phyloP scores from a whole-genome alignment of 2,888 invertebrate genomes.

The Sesamia inferens region DNA sequence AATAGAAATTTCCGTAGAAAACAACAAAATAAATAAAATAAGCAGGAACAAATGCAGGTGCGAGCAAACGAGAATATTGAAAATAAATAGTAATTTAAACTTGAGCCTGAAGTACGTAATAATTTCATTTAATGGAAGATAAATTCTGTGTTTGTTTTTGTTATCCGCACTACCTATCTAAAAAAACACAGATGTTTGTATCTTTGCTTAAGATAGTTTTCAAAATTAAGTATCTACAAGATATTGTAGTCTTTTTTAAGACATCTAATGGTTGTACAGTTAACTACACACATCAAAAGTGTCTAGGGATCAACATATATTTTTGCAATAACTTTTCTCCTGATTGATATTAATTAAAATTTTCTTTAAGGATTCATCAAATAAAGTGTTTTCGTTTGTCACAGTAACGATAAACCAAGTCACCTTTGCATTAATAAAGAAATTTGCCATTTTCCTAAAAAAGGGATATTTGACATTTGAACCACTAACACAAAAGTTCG shows the following conservation, averaged over 20 bases:
- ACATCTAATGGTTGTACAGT: not conserved
- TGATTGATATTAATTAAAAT: too few relatives aligned
- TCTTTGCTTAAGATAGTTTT: too few relatives aligned
- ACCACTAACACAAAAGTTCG: too few relatives aligned
- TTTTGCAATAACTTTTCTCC: too few relatives aligned
- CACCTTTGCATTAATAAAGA: too few relatives aligned
- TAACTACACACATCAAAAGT: too few relatives aligned
- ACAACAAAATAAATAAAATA: constrained; percentile 37
- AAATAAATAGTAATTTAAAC: constrained; percentile 47
- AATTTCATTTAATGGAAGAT: constrained; percentile 42
- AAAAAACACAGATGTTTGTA: not conserved
- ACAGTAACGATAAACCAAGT: too few relatives aligned
- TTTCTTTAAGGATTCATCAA: too few relatives aligned
- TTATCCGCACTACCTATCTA: constrained; percentile 8
- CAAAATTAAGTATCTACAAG: not conserved
- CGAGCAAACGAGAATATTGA: constrained; percentile 42
- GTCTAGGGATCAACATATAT: too few relatives aligned
- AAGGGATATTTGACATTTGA: too few relatives aligned
- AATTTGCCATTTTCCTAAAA: too few relatives aligned
- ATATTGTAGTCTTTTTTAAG: not conserved
- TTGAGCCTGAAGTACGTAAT: constrained; percentile 31
- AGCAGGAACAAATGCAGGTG: constrained; percentile 39
- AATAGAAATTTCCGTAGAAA: constrained; percentile 47
- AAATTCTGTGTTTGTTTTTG: constrained; percentile 27
- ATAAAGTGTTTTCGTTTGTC: too few relatives aligned